A percentile compares a stretch with the other conserved stretches of the same genome.
phyloP scores from a whole-genome alignment of 2,797 vertebrate genomes.

The Steatocranus sp. region DNA sequence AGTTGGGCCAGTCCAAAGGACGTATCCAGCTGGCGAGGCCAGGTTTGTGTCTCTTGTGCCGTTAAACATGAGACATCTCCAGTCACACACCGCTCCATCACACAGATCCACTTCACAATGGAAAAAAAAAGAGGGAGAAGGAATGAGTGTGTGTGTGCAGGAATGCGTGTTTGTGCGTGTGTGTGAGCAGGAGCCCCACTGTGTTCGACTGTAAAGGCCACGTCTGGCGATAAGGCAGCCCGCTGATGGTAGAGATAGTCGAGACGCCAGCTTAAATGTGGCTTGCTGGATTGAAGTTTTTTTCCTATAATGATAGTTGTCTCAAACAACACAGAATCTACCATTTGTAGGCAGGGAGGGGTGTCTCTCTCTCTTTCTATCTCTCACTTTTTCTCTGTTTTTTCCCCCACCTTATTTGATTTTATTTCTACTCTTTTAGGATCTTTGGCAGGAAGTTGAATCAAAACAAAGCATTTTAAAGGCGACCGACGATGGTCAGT shows the following conservation, averaged over 20 bases:
- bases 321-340: constrained; percentile 70
- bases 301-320: constrained; percentile 75
- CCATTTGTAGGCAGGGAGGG: constrained; percentile 43
- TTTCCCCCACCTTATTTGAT: neutral
- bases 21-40: neutral
- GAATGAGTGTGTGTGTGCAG: constrained; percentile 8
- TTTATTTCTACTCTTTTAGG: neutral
- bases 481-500: constrained; percentile 39
- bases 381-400: neutral
- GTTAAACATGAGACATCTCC: neutral
- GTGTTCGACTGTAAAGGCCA: constrained; percentile 55
- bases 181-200: constrained; percentile 30
- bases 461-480: constrained; percentile 39
- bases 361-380: neutral
- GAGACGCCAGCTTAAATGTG: constrained; percentile 75
- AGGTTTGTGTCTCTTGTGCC: constrained; percentile 2
- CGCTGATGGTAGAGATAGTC: constrained; percentile 75
- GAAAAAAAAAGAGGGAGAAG: constrained; percentile 18
- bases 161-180: constrained; percentile 1
- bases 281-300: constrained; percentile 71
- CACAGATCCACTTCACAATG: constrained; percentile 28
- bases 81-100: constrained; percentile 12
- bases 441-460: constrained; percentile 12
- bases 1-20: constrained; percentile 5
- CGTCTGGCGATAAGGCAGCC: constrained; percentile 70